Conservation (phyloP, 2,888 invertebrate species). For the Polymixis lichenea region DNA sequence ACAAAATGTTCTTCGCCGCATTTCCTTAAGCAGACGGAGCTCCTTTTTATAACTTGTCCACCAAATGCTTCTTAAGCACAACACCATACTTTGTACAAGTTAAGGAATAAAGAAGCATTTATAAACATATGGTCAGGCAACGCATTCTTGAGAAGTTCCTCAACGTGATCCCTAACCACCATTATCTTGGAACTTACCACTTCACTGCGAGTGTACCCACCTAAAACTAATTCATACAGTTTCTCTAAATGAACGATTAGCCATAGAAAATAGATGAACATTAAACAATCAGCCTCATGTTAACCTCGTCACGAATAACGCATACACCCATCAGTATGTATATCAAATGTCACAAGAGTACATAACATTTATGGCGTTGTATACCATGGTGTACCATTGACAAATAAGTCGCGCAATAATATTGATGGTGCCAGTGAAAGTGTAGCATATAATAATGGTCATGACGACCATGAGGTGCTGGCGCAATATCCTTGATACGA, state of each 20-base stretch:
- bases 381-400: slow-evolving; percentile 57
- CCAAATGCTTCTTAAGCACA: not conserved
- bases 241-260: no score
- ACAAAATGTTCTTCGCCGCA: not conserved
- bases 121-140: not conserved
- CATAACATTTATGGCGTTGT: slow-evolving; percentile 45
- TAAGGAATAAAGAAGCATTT: not conserved
- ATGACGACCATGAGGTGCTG: slow-evolving; percentile 74
- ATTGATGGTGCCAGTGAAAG: slow-evolving; percentile 78
- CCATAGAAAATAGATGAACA: not conserved
- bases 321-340: slow-evolving; percentile 23
- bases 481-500: slow-evolving; percentile 81
- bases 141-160: not conserved
- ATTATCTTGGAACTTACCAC: not conserved
- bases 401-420: slow-evolving; percentile 62
- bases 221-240: no score
- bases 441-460: slow-evolving; percentile 66
- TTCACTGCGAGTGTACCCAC: not conserved
- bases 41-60: not conserved
- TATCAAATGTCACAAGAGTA: slow-evolving; percentile 37
- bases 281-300: slow-evolving; percentile 9
- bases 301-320: slow-evolving; percentile 40
- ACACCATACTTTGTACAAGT: not conserved
- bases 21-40: no score
- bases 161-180: not conserved